Evolutionary conservation across 2,113 vertebrate species (phyloP).

Genomic region (Periophthalmodon schlosseri): DNA sequence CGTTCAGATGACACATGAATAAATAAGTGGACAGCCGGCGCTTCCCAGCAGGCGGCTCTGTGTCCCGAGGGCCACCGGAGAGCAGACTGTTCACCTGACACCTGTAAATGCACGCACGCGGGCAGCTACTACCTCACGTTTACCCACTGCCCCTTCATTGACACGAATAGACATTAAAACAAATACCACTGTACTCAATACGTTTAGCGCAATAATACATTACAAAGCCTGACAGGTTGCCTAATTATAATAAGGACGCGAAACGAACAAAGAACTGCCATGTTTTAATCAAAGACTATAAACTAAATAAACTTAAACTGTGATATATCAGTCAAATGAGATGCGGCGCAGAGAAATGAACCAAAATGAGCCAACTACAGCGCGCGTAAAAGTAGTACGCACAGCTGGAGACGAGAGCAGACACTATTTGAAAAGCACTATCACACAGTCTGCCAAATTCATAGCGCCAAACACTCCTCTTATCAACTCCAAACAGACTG

Average conservation of each 20-base stretch:
- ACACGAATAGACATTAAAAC: neutral
- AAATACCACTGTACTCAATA: conserved; percentile 26
- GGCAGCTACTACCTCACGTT: neutral
- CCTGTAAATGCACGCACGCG: conserved; percentile 38
- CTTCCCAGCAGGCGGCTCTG: conserved; percentile 60
- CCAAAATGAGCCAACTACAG: neutral
- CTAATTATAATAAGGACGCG: neutral
- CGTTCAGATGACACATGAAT: conserved; percentile 78
- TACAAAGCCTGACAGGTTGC: neutral
- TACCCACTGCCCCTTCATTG: conserved; percentile 8
- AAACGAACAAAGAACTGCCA: neutral
- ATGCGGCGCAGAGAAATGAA: neutral
- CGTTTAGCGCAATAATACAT: neutral
- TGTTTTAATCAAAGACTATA: neutral
- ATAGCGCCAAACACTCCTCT: neutral
- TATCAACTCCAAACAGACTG: conserved; percentile 15
- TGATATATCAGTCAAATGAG: neutral
- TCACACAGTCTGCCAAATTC: conserved; percentile 17
- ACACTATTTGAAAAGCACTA: conserved; percentile 3
- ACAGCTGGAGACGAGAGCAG: conserved; percentile 5
- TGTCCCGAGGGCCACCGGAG: conserved; percentile 61
- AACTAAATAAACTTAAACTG: conserved; percentile 21
- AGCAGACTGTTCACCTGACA: conserved; percentile 62
- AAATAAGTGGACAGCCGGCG: conserved; percentile 62
- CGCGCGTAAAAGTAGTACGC: conserved; percentile 36